Evolutionary conservation across 2,888 invertebrate genomes (phyloP).

Genomic region (Spodoptera exigua): DNA sequence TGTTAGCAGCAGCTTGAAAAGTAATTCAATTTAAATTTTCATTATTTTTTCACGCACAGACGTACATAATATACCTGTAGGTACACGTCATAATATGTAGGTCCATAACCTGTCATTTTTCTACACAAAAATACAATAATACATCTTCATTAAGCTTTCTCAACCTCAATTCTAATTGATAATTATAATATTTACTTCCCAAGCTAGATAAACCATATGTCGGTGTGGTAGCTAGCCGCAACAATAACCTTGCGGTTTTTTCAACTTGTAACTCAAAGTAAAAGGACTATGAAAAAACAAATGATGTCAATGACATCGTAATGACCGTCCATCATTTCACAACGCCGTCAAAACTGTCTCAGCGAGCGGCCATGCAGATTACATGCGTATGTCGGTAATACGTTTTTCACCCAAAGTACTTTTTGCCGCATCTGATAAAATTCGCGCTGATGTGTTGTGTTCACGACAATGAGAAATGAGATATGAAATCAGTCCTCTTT

Average conservation of each 20-base stretch:
- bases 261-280: slow-evolving; percentile 65
- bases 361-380: slow-evolving; percentile 55
- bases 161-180: background rate
- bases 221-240: slow-evolving; percentile 66
- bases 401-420: slow-evolving; percentile 60
- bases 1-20: slow-evolving; percentile 17
- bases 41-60: slow-evolving; percentile 1
- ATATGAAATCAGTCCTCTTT: slow-evolving; percentile 56
- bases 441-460: slow-evolving; percentile 72
- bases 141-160: background rate
- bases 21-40: slow-evolving; percentile 11
- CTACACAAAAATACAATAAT: background rate
- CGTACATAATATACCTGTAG: background rate
- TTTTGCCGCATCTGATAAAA: slow-evolving; percentile 78
- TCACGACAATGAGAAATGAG: slow-evolving; percentile 71
- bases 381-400: slow-evolving; percentile 53
- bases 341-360: slow-evolving; percentile 78
- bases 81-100: background rate
- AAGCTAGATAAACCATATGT: slow-evolving; percentile 32
- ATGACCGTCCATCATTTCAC: slow-evolving; percentile 79
- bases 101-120: background rate
- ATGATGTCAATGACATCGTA: slow-evolving; percentile 82
- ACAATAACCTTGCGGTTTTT: slow-evolving; percentile 67
- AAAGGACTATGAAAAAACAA: slow-evolving; percentile 72
- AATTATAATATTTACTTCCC: slow-evolving; percentile 13